Base-by-base conservation (phyloP, 2,888 invertebrate genomes). In the Acanthosoma haemorrhoidale region DNA sequence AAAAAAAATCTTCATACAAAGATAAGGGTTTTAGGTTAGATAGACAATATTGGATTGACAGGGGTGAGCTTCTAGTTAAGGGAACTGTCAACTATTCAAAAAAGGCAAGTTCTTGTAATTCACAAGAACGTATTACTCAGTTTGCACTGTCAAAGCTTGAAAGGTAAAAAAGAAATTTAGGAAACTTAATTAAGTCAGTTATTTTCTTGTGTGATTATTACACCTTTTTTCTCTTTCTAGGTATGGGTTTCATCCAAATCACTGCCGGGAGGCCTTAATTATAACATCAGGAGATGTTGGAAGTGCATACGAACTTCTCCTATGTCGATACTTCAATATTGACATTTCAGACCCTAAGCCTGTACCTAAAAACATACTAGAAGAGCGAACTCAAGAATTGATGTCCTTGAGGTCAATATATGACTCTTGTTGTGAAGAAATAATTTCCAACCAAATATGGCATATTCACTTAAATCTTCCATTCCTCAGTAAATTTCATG, bases 351-450 rank as follows among this genome's bases (percentile, higher is more conserved):
- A 73, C 66, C 69, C 70, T 72, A 76, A 81, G 18, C 79, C 82
- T 58, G 79, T 82, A 74, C 58, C 75, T 8, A 72, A 75, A 58
- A 77, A 82, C 69, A 81, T 84, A 41, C 73, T 85, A 31, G 88
- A 89, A 78, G 86, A 87, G 80, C 83, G 87, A 71, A 80, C 80
- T 9, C 91, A 91, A 69, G 92, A 92, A 77, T 87, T 86, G 79
- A 86, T 86, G 73, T 89, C 88, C 0, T 79, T 92, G 34, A 86
- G 89, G 79, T 90, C 91, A 15, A 92, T 92, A 73, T 92, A 91
- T 76, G 91, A 89, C 71, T 81, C 83, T 32, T 29, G 63, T 21
- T 91, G 89, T 78, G 83, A 82, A 76, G 87, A 87, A 72, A 89
- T 88, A 78, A 88, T 90, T 69, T 82, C 83, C 68, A 86, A 90